Base-by-base conservation (phyloP, 2,113 vertebrate genomes). In the Bufo bufo region DNA sequence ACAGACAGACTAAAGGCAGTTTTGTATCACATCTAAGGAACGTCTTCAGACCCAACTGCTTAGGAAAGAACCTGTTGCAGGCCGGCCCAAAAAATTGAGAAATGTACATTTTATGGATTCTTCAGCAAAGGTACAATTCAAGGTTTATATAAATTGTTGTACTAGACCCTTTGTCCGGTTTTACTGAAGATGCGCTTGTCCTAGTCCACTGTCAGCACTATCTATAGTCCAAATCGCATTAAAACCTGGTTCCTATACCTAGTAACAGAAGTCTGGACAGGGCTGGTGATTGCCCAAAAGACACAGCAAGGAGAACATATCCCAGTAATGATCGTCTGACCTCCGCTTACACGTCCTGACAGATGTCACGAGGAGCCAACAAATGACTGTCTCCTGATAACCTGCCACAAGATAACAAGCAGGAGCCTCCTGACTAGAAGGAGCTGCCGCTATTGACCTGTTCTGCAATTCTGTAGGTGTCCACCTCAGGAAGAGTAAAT, bases 311-410 rank as follows among this genome's bases (percentile, higher is more conserved):
- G 5, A 84, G n/a, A 16, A n/a, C 11, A 43, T 20, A 74, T 17
- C 13, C 23, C 50, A 84, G 33, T 16, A 50, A 33, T 59, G 52
- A 59, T 85, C 83, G 20, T 75, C 83, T 85, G 83, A 75, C 83
- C 83, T 58, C 66, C n/a, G 58, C 49, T 33, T 50, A 85, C 54
- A 74, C 65, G 58, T 85, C 82, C 82, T 69, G 82, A 84, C 50
- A 84, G 82, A 61, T 58, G 78, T 45, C 56, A 80, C 17, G 0
- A 61, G 78, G 78, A 81, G 78, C n/a, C 78, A 80, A 58, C 13
- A 59, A 80, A 59, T 45, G 56, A 49, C 82, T 23, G 63, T 69
- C 65, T 85, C 52, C 83, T 85, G 83, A 85, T 85, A 85, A 85
- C 52, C 69, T 20, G 12, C 43, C 12, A 33, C 4, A 3, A 59